phyloP scores from a whole-genome alignment of 2,888 invertebrate genomes.

The Archips crataeganus region DNA sequence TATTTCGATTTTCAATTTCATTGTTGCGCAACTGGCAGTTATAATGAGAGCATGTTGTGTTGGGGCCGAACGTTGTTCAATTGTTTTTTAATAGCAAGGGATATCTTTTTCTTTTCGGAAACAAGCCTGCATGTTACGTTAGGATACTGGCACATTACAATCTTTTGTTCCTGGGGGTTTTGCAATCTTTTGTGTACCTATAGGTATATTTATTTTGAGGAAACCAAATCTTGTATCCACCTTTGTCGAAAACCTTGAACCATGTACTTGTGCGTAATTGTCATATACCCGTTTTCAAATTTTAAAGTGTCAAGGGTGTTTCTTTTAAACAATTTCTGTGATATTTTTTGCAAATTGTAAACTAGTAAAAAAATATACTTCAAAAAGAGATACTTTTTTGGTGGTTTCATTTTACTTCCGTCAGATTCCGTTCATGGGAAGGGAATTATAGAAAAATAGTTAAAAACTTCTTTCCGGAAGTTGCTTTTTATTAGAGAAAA shows the following conservation, averaged over 20 bases:
- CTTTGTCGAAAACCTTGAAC: not conserved
- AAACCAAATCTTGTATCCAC: not conserved
- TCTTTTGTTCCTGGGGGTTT: not conserved
- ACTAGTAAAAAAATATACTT: too few relatives aligned
- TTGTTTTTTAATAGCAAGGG: constrained; percentile 25
- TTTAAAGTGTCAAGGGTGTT: too few relatives aligned
- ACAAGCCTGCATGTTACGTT: not conserved
- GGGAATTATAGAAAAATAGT: not conserved
- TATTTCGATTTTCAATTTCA: constrained; percentile 43
- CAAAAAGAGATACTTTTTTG: not conserved
- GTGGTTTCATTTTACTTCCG: not conserved
- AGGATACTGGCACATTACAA: not conserved
- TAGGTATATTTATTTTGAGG: too few relatives aligned
- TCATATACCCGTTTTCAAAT: too few relatives aligned
- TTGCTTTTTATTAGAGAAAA: not conserved
- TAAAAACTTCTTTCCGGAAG: not conserved
- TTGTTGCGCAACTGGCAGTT: constrained; percentile 38
- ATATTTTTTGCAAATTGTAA: too few relatives aligned
- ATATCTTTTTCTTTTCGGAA: constrained; percentile 21
- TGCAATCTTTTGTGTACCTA: not conserved
- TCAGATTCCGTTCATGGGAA: not conserved
- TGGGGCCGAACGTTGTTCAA: constrained; percentile 32
- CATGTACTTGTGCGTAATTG: too few relatives aligned
- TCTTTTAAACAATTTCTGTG: too few relatives aligned
- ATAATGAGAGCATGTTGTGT: constrained; percentile 37